These are phyloP conservation scores for Macrocentrus cingulum DNA, from an alignment of 1,140 invertebrate genomes.

Conservation along the genomic window DNA sequence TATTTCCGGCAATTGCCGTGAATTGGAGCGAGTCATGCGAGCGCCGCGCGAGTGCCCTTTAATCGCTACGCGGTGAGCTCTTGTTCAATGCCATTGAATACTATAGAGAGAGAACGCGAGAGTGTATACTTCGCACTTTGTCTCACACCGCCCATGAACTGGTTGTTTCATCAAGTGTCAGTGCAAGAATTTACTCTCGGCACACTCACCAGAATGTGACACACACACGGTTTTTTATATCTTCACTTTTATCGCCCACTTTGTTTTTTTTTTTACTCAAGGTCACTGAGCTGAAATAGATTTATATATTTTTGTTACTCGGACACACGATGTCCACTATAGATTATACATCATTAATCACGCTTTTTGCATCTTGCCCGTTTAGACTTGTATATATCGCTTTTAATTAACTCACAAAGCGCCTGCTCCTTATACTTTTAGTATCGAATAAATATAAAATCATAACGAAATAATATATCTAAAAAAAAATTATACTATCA, in stretches of 20 bases:
- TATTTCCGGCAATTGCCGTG: slow-evolving; percentile 31
- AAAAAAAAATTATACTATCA: too few species aligned
- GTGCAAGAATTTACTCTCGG: slow-evolving; percentile 1
- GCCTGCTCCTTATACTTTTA: background rate
- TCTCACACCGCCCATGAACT: background rate
- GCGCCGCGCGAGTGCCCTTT: slow-evolving; percentile 24
- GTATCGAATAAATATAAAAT: background rate
- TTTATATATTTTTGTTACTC: slow-evolving; percentile 12
- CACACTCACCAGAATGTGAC: slow-evolving; percentile 14
- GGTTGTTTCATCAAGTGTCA: slow-evolving; percentile 21
- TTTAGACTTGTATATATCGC: slow-evolving; percentile 3
- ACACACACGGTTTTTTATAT: slow-evolving; percentile 22
- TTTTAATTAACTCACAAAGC: background rate
- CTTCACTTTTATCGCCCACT: slow-evolving; percentile 17
- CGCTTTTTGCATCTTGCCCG: background rate
- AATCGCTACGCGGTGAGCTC: slow-evolving; percentile 20
- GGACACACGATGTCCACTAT: background rate
- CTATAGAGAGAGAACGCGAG: background rate
- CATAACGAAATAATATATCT: background rate
- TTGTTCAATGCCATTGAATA: background rate
- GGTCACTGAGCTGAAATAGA: slow-evolving; percentile 9
- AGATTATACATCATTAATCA: slow-evolving; percentile 12
- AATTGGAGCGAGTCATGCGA: slow-evolving; percentile 35
- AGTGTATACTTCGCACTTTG: too few species aligned
- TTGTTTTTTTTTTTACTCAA: slow-evolving; percentile 14